Evolutionary conservation across 2,797 vertebrate genomes (phyloP).

Genomic region (Chromobotia macracanthus): DNA sequence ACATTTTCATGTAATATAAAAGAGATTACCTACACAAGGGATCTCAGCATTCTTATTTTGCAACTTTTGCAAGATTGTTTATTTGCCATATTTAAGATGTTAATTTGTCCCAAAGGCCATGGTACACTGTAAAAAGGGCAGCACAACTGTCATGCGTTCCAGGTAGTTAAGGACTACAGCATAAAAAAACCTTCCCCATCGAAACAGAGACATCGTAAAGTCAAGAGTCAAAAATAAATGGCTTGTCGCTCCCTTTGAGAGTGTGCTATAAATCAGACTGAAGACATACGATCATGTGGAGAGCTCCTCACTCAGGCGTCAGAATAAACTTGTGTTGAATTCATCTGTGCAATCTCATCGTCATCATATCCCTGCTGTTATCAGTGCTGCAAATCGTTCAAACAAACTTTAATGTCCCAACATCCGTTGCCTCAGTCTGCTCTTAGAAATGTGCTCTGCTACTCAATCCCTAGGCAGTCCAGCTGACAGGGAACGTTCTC

Average conservation of each 20-base stretch:
- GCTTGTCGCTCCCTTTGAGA: constrained; percentile 51
- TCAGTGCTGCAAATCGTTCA: constrained; percentile 66
- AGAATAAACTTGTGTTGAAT: constrained; percentile 63
- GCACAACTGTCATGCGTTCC: neutral
- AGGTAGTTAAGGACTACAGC: neutral
- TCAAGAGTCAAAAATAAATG: constrained; percentile 43
- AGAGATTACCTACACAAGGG: constrained; percentile 45
- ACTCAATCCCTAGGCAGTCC: too few relatives aligned
- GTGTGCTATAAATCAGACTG: constrained; percentile 59
- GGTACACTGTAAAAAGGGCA: neutral
- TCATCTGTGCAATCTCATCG: constrained; percentile 65
- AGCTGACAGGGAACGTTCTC: too few relatives aligned
- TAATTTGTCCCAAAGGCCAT: neutral
- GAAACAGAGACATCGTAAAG: constrained; percentile 43
- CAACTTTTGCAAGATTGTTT: neutral
- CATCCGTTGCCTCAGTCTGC: constrained; percentile 53
- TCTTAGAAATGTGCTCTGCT: constrained; percentile 35
- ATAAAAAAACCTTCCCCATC: constrained; percentile 8
- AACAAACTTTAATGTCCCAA: constrained; percentile 62
- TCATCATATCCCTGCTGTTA: constrained; percentile 69
- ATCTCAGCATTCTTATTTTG: constrained; percentile 28
- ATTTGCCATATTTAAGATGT: neutral
- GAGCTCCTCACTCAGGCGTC: constrained; percentile 65
- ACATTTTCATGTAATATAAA: constrained; percentile 26
- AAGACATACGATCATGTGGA: constrained; percentile 65